phyloP scores from a whole-genome alignment of 2,888 invertebrate genomes.

The Epiblema foenella region DNA sequence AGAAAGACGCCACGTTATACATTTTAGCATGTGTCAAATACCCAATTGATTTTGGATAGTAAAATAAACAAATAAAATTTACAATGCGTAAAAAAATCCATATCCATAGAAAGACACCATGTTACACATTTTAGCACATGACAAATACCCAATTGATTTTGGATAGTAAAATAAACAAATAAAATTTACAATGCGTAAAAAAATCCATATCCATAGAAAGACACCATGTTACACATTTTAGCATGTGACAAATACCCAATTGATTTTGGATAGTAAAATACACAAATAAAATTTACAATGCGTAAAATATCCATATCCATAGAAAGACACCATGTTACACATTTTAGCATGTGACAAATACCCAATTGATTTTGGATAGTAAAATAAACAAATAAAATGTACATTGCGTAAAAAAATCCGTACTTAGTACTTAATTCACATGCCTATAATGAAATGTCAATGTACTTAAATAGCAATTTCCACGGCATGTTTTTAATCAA shows the following conservation, averaged over 20 bases:
- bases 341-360: no score
- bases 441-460: slow-evolving; percentile 21
- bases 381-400: neutral
- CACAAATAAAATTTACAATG: neutral
- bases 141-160: no score
- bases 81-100: slow-evolving; percentile 6
- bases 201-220: no score
- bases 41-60: no score
- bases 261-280: neutral
- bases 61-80: neutral
- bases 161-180: neutral
- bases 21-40: no score
- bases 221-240: no score
- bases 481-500: slow-evolving; percentile 7
- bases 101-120: no score
- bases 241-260: no score
- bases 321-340: no score
- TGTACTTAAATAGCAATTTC: slow-evolving; percentile 6
- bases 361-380: neutral
- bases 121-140: no score
- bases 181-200: neutral
- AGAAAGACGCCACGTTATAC: no score
- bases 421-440: neutral
- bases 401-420: slow-evolving; percentile 7
- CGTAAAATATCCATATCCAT: slow-evolving; percentile 10